These are phyloP conservation scores for Tetramorium parvispinum DNA, from an alignment of 1,140 invertebrate species.

Conservation along the genomic window DNA sequence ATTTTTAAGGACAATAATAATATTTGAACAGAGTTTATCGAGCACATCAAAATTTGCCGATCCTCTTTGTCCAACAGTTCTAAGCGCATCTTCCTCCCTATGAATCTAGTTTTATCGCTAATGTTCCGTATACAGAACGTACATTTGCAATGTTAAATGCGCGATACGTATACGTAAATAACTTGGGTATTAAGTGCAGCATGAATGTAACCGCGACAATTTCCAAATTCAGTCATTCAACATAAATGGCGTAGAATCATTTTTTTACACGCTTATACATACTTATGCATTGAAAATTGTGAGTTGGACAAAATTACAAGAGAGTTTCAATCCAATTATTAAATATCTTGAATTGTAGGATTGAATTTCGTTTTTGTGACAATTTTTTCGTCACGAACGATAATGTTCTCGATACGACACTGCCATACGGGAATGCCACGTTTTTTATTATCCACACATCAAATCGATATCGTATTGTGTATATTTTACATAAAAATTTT, in stretches of 20 bases:
- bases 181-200: not conserved
- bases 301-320: not conserved
- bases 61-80: slow-evolving; percentile 51
- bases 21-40: slow-evolving; percentile 1
- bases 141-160: slow-evolving; percentile 14
- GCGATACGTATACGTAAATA: slow-evolving; percentile 19
- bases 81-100: slow-evolving; percentile 72
- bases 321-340: not conserved
- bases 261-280: not conserved
- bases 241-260: not conserved
- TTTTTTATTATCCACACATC: not conserved
- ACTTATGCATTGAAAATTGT: not conserved
- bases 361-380: not conserved
- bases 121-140: slow-evolving; percentile 20
- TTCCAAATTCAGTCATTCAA: not conserved
- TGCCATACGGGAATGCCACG: not conserved
- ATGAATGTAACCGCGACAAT: not conserved
- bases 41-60: slow-evolving; percentile 43
- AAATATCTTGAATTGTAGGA: not conserved
- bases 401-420: not conserved
- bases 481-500: too few species aligned
- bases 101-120: not conserved
- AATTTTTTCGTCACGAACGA: not conserved
- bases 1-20: not conserved
- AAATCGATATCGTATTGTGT: too few species aligned